These are phyloP conservation scores for Ptychochromis oligacanthus DNA, from an alignment of 2,113 vertebrate species.

Conservation along the genomic window DNA sequence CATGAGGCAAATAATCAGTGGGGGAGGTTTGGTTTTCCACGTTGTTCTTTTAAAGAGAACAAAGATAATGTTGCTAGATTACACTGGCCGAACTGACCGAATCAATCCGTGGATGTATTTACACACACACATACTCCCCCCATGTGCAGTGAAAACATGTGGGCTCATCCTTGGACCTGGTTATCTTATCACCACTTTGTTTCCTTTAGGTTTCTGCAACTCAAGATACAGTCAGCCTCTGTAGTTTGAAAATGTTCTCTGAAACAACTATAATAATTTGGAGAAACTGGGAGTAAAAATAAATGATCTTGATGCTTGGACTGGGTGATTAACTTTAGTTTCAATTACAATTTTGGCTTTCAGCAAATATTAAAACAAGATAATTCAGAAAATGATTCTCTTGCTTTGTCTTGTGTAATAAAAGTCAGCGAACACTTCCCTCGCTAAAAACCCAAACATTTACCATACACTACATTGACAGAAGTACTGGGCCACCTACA, in stretches of 20 bases:
- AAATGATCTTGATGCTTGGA: not conserved
- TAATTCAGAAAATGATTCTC: not conserved
- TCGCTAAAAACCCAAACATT: not conserved
- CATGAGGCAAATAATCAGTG: constrained; percentile 8
- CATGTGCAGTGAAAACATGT: not conserved
- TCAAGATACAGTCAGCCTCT: constrained; percentile 30
- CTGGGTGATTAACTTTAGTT: not conserved
- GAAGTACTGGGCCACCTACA: not conserved
- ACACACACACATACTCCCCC: not conserved
- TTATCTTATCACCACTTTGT: constrained; percentile 37
- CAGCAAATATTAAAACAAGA: not conserved
- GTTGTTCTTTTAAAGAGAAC: constrained; percentile 5
- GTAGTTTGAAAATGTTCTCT: not conserved
- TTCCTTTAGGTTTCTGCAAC: constrained; percentile 5
- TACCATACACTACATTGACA: not conserved
- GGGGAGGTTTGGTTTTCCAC: constrained; percentile 1
- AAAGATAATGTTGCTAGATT: not conserved
- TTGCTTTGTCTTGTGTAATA: no score
- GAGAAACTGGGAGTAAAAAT: not conserved
- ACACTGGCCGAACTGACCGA: not conserved
- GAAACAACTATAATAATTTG: not conserved
- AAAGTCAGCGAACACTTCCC: no score
- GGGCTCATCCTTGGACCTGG: not conserved
- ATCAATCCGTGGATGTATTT: not conserved
- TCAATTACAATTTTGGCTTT: not conserved